These are phyloP conservation scores for Dynastes hyllus DNA, from an alignment of 2,888 invertebrate genomes.

Conservation along the genomic window DNA sequence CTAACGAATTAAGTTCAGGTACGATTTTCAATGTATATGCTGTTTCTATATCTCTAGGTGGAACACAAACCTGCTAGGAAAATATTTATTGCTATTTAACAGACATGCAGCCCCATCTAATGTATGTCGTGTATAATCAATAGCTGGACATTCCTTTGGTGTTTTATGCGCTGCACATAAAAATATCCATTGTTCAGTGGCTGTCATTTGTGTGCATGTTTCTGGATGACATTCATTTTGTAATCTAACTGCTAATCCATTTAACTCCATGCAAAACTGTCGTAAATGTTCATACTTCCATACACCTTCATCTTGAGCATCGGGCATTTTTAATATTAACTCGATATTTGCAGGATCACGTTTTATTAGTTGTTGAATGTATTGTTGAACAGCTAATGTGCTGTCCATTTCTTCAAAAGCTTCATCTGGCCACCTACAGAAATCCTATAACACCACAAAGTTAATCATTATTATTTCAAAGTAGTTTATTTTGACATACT, in stretches of 20 bases:
- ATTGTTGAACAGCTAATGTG: constrained; percentile 98
- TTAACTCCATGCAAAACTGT: constrained; percentile 99
- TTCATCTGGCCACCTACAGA: constrained; percentile 98
- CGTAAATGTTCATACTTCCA: constrained; percentile 99
- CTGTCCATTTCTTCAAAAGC: constrained; percentile 99
- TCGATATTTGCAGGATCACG: constrained; percentile 95
- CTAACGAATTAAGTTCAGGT: no score
- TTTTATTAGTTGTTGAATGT: constrained; percentile 97
- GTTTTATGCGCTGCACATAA: constrained; percentile 99
- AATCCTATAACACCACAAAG: constrained; percentile 79
- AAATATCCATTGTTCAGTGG: constrained; percentile 99
- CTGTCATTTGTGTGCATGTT: constrained; percentile 99
- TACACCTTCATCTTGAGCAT: constrained; percentile 98
- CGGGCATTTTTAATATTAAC: constrained; percentile 95
- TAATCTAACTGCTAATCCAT: constrained; percentile 96
- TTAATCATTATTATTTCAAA: constrained; percentile 5
- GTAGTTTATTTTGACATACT: constrained; percentile 67
- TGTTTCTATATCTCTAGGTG: neutral
- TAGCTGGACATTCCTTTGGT: constrained; percentile 99
- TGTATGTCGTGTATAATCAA: constrained; percentile 99
- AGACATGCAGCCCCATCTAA: constrained; percentile 99
- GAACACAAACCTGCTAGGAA: constrained; percentile 91
- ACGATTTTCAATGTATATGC: neutral
- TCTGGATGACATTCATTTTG: constrained; percentile 98
- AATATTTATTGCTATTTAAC: constrained; percentile 99